Base-by-base conservation (phyloP, 1,140 invertebrate genomes). In the Drosophila mojavensis region DNA sequence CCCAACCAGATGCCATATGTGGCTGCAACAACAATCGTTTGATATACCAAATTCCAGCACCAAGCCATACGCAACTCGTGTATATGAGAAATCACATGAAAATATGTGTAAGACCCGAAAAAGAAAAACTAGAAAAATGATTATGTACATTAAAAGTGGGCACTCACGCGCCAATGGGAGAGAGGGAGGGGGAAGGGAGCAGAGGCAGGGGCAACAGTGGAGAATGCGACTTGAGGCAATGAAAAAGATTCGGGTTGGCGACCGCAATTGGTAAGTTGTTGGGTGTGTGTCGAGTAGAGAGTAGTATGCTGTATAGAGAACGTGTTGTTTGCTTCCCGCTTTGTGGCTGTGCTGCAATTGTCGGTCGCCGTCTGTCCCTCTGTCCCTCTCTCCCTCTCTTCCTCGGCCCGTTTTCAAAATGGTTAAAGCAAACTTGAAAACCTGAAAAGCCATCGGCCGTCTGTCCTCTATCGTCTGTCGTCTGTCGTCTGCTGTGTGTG, bases 131-230 rank as follows among this genome's bases (percentile, higher is more conserved):
- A 79, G 60, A 79, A 76, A 78, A 77, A 79, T 88, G 67, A 79
- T 86, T 88, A 73, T 82, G 83, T 86, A 79, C 83, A 82, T 88
- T 82, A 77, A 85, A 85, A 77, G 69, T 69, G 78, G 73, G 71
- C 68, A 83, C 79, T 86, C 83, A 79, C 83, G 83, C 65, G 83
- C 79, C 82, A 79, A 68, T 58, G 36, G 53, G 63, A 39, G 45
- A 41, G 4, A 45, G 61, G 50, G 41, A 41, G 48, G 33, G 47
- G 47, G 20, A 24, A 24, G 20, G 33, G 17, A 17, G 3, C 9
- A 59, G 39, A 45, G 33, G 17, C 7, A 30, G 26, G 33, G 58
- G 45, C n/a, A 24, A 33, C n/a, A 10, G 64, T 55, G 50, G 53
- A 36, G 60, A 58, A 48, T 56, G 30, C 4, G 39, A 45, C 55